Evolutionary conservation across 2,113 vertebrate species (phyloP), one percentile per base, ranked within the genome.

Genomic region (Ceuthmochares aereus): DNA sequence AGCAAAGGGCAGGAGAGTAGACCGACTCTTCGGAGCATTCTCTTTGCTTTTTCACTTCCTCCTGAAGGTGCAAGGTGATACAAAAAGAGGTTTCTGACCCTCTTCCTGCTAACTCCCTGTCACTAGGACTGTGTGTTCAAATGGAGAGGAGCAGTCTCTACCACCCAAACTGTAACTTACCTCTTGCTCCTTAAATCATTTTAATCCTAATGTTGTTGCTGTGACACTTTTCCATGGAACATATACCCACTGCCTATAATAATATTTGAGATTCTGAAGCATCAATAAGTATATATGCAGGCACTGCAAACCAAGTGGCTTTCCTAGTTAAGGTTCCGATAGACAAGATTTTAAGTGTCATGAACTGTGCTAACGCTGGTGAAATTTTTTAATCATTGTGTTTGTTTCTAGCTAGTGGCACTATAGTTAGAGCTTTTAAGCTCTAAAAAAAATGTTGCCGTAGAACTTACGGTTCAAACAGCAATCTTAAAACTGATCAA

Each of bases 171-270:
- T 58, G 10, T n/a, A n/a, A 51, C 16, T 62, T 54, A 10, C 45
- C 27, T 43, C 51, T 88, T 74, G 45, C 23, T 85, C 10, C 14
- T 47, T 56, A 32, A 40, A 23, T 62, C 32, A 7, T 72, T 67
- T n/a, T 55, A 16, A 29, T 63, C 34, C 16, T 47, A 21, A 8
- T 2, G 23, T 12, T 22, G 49, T 36, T 58, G 42, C 56, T 34
- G 43, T 47, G 56, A 36, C 42, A 12, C 17, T 32, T 14, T 62
- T n/a, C 25, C 45, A 37, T 43, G 42, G 43, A 47, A 42, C 68
- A 11, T 13, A 2, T 4, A 15, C 6, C 36, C 78, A 12, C 23
- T 95, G 73, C n/a, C 58, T 34, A 0, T 3, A 8, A 37, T 9
- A n/a, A 51, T 7, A 47, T n/a, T 18, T 73, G 30, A 56, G 54